Evolutionary conservation across 1,140 invertebrate genomes (phyloP).

Genomic region (Gryllus bimaculatus): DNA sequence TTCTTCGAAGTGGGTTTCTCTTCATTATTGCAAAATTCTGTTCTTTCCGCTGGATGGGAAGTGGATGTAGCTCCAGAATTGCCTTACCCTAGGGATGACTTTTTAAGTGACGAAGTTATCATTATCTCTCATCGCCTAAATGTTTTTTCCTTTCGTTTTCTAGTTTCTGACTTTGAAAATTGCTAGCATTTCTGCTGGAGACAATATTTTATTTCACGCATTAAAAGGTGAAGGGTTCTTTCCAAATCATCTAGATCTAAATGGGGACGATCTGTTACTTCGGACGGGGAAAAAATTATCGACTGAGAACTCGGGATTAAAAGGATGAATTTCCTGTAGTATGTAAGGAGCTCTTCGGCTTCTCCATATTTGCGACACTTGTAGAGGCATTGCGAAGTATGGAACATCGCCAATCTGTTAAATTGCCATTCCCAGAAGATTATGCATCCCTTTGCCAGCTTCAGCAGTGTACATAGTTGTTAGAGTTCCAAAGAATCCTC

Average conservation of each 20-base stretch:
- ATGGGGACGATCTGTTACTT: neutral
- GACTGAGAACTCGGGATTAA: neutral
- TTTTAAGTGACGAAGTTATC: neutral
- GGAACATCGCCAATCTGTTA: neutral
- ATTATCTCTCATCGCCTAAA: neutral
- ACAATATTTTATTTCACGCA: neutral
- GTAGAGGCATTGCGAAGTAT: neutral
- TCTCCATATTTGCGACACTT: neutral
- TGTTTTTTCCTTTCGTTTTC: neutral
- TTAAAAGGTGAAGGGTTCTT: neutral
- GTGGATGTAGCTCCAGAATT: neutral
- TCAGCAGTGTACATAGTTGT: neutral
- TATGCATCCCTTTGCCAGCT: slow-evolving; percentile 1
- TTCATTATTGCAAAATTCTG: neutral
- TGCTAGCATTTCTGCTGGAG: neutral
- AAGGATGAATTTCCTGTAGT: neutral
- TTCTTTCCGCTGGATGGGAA: neutral
- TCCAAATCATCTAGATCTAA: neutral
- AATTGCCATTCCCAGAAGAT: neutral
- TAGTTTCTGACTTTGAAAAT: neutral
- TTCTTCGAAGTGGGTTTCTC: neutral
- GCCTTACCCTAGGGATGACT: neutral
- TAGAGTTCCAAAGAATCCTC: neutral
- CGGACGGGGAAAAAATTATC: neutral
- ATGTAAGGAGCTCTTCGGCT: neutral